A percentile compares a stretch with the other conserved stretches of the same genome.
Evolutionary conservation across 1,140 invertebrate species (phyloP).

Genomic region (Drosophila pallidifrons): DNA sequence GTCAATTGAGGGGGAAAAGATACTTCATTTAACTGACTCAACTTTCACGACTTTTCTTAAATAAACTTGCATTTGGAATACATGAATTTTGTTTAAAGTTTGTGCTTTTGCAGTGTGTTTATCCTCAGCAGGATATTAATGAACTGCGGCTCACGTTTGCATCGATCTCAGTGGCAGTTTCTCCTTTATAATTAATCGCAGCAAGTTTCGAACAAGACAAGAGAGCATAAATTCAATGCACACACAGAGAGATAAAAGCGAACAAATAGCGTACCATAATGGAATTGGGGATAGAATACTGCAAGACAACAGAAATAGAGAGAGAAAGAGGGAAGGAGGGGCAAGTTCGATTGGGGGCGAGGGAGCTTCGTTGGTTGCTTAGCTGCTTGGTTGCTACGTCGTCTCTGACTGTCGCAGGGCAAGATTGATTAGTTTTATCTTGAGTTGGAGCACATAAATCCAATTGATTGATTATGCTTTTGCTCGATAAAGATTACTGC

Average conservation of each 20-base stretch:
- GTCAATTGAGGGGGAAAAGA: background rate
- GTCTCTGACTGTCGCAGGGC: conserved; percentile 60
- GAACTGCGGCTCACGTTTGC: conserved; percentile 3
- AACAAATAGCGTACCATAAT: conserved; percentile 53
- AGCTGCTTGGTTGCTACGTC: conserved; percentile 37
- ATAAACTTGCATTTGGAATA: background rate
- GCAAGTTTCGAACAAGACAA: conserved; percentile 41
- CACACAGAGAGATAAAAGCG: conserved; percentile 22
- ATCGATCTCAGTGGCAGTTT: conserved; percentile 12
- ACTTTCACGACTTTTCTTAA: conserved; percentile 18
- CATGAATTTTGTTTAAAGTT: background rate
- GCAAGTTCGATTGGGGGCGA: background rate
- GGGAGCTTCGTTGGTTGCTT: conserved; percentile 9
- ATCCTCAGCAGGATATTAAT: conserved; percentile 18
- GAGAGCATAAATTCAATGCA: conserved; percentile 26
- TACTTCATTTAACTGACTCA: background rate
- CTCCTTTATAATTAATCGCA: conserved; percentile 66
- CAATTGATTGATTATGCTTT: conserved; percentile 84
- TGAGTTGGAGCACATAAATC: conserved; percentile 83
- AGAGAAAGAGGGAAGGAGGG: background rate
- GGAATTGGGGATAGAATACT: conserved; percentile 22
- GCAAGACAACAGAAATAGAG: no score
- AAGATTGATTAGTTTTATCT: conserved; percentile 85
- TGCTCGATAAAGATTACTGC: conserved; percentile 80
- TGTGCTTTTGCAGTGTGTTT: background rate